Conservation (phyloP, 2,797 vertebrate species). For the Centroberyx gerrardi region DNA sequence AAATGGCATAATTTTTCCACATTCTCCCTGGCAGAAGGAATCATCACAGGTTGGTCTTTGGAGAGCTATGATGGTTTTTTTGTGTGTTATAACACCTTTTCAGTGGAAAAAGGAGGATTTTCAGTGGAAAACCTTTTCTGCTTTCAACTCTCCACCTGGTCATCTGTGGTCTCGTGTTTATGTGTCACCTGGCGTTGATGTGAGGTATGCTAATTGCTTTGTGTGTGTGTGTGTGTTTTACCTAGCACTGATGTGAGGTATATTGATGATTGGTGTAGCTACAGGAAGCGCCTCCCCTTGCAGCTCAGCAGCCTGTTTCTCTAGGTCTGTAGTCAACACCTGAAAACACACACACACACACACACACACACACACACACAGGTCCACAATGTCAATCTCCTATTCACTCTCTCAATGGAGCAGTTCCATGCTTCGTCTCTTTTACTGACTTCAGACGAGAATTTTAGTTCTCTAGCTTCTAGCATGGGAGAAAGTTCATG, state of each 20-base stretch:
- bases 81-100: too few relatives aligned
- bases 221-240: slow-evolving; percentile 56
- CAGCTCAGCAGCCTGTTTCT: slow-evolving; percentile 92
- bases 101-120: too few relatives aligned
- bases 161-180: too few relatives aligned
- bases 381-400: neutral
- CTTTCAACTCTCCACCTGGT: too few relatives aligned
- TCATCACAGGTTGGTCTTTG: too few relatives aligned
- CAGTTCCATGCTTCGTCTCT: too few relatives aligned
- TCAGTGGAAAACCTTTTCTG: too few relatives aligned
- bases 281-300: slow-evolving; percentile 90
- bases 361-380: slow-evolving; percentile 6
- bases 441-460: neutral
- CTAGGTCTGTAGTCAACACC: slow-evolving; percentile 95
- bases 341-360: slow-evolving; percentile 63
- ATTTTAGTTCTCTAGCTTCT: neutral
- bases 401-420: too few relatives aligned
- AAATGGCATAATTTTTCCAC: too few relatives aligned
- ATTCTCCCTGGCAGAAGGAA: too few relatives aligned
- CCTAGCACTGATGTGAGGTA: slow-evolving; percentile 94
- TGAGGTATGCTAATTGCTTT: neutral
- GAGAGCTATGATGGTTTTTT: too few relatives aligned
- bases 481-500: neutral
- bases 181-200: too few relatives aligned
- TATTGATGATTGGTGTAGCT: slow-evolving; percentile 90